phyloP scores from a whole-genome alignment of 2,888 invertebrate genomes.

The Noctua fimbriata region DNA sequence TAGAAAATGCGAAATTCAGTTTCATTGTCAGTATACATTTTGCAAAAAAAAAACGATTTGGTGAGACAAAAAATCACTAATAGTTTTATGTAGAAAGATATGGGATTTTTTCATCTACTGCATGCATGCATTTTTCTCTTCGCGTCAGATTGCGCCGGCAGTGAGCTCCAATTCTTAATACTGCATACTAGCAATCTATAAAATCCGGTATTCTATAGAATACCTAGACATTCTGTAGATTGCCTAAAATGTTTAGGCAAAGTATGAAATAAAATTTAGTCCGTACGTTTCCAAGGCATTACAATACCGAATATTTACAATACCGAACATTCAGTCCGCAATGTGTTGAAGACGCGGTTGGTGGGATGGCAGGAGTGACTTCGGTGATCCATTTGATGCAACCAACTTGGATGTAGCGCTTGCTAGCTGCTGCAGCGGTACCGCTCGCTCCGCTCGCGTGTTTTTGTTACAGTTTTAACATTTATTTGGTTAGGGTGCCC shows the following conservation, averaged over 20 bases:
- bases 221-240: neutral
- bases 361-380: neutral
- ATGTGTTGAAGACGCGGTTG: neutral
- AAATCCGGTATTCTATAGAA: neutral
- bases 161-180: neutral
- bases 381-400: too few species aligned
- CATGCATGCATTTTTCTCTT: slow-evolving; percentile 1
- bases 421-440: neutral
- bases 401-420: neutral
- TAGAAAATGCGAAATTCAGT: neutral
- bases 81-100: neutral
- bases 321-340: neutral
- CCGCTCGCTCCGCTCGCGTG: too few species aligned
- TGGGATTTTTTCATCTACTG: neutral
- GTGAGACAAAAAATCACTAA: neutral
- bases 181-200: neutral
- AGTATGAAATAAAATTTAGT: neutral
- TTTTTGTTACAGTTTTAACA: too few species aligned
- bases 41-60: neutral
- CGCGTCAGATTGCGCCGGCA: neutral
- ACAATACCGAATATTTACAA: neutral
- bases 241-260: neutral
- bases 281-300: too few species aligned
- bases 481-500: too few species aligned
- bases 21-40: neutral